phyloP scores from a whole-genome alignment of 2,113 vertebrate genomes.

The Rhinogobius similis region DNA sequence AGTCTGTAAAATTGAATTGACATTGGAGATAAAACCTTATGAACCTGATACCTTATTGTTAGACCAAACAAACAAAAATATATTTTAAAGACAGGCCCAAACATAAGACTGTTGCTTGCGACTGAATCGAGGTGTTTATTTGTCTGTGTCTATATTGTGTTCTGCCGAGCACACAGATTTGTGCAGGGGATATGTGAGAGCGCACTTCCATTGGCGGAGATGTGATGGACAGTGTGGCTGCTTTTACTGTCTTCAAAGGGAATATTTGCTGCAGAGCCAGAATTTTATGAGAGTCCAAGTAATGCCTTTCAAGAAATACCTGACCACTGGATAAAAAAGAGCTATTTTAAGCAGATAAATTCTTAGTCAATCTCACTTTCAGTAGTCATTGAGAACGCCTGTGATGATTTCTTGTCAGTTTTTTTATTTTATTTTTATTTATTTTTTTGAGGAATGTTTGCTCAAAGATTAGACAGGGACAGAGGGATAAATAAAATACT shows the following conservation, averaged over 20 bases:
- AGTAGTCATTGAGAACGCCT: neutral
- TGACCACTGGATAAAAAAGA: slow-evolving; percentile 28
- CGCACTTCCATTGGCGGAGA: slow-evolving; percentile 18
- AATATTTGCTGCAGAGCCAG: slow-evolving; percentile 26
- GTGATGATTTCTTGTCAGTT: slow-evolving; percentile 1
- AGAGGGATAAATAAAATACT: slow-evolving; percentile 27
- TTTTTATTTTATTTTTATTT: too few relatives aligned
- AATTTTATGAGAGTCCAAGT: slow-evolving; percentile 20
- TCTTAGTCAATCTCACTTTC: neutral
- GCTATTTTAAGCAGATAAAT: neutral
- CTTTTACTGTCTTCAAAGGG: slow-evolving; percentile 43
- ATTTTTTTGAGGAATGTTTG: neutral
- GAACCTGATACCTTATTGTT: neutral
- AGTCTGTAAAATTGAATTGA: neutral
- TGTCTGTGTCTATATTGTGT: slow-evolving; percentile 31
- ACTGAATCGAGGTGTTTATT: slow-evolving; percentile 36
- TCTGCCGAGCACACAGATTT: slow-evolving; percentile 38
- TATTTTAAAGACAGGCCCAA: neutral
- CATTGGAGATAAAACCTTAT: neutral
- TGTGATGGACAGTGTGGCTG: slow-evolving; percentile 19
- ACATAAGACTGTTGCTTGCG: slow-evolving; percentile 15
- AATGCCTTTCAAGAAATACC: slow-evolving; percentile 21
- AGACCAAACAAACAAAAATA: neutral
- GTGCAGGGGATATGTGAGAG: slow-evolving; percentile 39
- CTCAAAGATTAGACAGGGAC: slow-evolving; percentile 14